Evolutionary conservation across 2,113 vertebrate genomes (phyloP), one percentile per base, ranked within the genome.

Genomic region (Seriola quinqueradiata): DNA sequence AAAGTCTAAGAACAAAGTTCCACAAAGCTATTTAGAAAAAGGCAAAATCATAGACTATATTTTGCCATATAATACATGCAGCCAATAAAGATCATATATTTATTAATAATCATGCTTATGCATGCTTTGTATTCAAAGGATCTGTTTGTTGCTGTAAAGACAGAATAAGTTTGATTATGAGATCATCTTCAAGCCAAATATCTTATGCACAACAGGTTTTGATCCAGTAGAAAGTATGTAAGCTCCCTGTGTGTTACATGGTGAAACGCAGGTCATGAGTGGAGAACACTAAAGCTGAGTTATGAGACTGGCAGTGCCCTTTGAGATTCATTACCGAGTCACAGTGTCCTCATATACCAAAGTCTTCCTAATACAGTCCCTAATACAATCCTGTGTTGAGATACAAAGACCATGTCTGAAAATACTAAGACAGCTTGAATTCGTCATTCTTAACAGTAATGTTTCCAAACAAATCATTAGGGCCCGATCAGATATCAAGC

Each of bases 211-310:
- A 14, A 32, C 61, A 63, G 28, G 38, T 42, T 58, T 50, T 36
- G 6, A 3, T 73, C 19, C 1, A 58, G n/a, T 32, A 55, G 42
- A 72, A 52, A 77, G 16, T 23, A 40, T 67, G 72, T 38, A 10
- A 44, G 42, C 58, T 64, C 32, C 42, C 5, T n/a, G 25, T 70
- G 67, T 71, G 65, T 48, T 65, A 68, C 2, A 13, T 73, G 70
- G 63, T 77, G 75, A 75, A 64, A 79, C 9, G 19, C 75, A 79
- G 78, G 84, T 85, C 70, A 77, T 66, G 66, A 81, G 55, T 54
- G 48, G 59, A 70, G 78, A 68, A 79, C 77, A 72, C 60, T 60
- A 77, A 83, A 60, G 54, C 61, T 60, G 79, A 87, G 72, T 90
- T 90, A 83, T 82, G 82, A 77, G 72, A 74, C 68, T 79, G 67